A percentile compares a stretch with the other conserved stretches of the same genome.
Evolutionary conservation across 2,888 invertebrate genomes (phyloP).

Genomic region (Andrena bicolor): DNA sequence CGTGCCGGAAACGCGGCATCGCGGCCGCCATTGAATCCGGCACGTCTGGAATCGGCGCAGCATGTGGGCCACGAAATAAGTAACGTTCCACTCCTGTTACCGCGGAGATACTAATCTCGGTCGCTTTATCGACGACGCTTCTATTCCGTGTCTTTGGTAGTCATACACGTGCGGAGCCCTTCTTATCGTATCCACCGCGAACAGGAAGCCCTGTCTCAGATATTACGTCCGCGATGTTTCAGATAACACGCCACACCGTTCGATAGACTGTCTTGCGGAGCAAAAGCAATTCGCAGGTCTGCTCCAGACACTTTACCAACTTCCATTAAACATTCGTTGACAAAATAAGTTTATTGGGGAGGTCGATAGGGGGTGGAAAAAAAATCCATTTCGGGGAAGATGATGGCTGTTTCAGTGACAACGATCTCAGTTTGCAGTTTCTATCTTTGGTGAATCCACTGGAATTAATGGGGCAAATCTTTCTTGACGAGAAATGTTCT

Average conservation of each 20-base stretch:
- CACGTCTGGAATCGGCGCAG: constrained; percentile 40
- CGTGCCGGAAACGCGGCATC: constrained; percentile 64
- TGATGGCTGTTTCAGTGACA: no score
- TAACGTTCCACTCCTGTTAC: constrained; percentile 59
- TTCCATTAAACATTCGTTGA: neutral
- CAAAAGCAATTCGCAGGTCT: neutral
- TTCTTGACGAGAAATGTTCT: no score
- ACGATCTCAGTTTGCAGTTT: no score
- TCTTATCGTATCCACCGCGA: constrained; percentile 42
- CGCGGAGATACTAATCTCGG: constrained; percentile 65
- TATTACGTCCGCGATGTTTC: constrained; percentile 28
- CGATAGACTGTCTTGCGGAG: neutral
- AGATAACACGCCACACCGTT: neutral
- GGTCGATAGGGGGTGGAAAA: no score
- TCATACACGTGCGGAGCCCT: constrained; percentile 33
- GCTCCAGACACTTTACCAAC: neutral
- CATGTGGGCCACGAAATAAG: constrained; percentile 62
- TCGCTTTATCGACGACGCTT: constrained; percentile 49
- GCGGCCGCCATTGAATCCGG: constrained; percentile 54
- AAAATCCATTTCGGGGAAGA: no score
- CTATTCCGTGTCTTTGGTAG: constrained; percentile 51
- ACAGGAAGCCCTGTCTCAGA: constrained; percentile 31
- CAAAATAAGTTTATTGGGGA: neutral
- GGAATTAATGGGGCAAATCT: no score
- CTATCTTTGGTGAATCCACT: no score